phyloP scores from a whole-genome alignment of 1,140 invertebrate genomes.

The Drosophila teissieri region DNA sequence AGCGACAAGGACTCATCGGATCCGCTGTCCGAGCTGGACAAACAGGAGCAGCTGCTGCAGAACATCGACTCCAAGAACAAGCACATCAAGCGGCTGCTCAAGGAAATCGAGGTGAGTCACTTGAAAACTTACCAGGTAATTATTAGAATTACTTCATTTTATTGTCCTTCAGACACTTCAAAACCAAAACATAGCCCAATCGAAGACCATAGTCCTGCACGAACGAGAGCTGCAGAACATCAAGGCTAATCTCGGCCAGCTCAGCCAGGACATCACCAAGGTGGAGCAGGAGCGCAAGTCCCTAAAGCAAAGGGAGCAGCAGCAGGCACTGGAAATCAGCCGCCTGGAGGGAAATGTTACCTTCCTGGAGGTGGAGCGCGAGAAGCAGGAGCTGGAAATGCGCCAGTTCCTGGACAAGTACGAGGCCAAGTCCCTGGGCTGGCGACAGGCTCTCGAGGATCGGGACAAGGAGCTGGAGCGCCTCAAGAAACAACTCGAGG shows the following conservation, averaged over 20 bases:
- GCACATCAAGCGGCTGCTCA: conserved; percentile 80
- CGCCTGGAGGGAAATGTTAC: conserved; percentile 74
- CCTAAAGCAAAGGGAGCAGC: conserved; percentile 48
- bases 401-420: conserved; percentile 70
- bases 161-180: conserved; percentile 59
- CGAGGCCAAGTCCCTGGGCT: conserved; percentile 60
- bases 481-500: conserved; percentile 41
- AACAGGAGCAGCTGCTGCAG: conserved; percentile 78
- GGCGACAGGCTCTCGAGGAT: conserved; percentile 63
- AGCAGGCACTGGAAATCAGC: conserved; percentile 62
- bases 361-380: conserved; percentile 74
- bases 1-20: conserved; percentile 84
- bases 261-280: conserved; percentile 64
- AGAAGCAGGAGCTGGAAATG: conserved; percentile 75
- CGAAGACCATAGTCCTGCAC: conserved; percentile 71
- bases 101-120: conserved; percentile 74
- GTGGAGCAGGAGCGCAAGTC: conserved; percentile 67
- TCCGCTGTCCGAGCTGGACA: conserved; percentile 80
- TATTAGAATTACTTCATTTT: too few relatives aligned
- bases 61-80: conserved; percentile 83
- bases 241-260: conserved; percentile 55
- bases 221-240: conserved; percentile 68
- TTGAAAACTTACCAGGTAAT: not conserved
- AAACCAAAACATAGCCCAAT: conserved; percentile 75
- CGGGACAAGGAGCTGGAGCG: conserved; percentile 71